Evolutionary conservation across 2,888 invertebrate genomes (phyloP).

Genomic region (Camptogramma bilineatum): DNA sequence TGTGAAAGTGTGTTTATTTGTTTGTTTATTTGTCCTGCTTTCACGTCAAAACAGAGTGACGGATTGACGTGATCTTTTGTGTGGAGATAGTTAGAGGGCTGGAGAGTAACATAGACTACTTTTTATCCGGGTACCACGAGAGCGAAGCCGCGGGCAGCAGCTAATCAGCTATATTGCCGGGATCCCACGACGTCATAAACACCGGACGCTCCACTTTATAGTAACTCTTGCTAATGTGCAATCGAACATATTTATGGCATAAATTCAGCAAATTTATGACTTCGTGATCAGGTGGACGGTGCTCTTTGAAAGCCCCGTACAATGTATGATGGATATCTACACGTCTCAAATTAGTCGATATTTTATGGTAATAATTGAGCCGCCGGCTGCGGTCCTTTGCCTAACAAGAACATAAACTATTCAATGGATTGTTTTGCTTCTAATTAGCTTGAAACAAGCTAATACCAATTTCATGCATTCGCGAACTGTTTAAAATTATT

Average conservation of each 20-base stretch:
- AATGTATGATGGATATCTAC: slow-evolving; percentile 20
- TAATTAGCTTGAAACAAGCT: too few species aligned
- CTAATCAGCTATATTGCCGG: slow-evolving; percentile 19
- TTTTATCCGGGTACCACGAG: too few species aligned
- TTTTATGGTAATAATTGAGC: slow-evolving; percentile 14
- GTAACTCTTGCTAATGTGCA: slow-evolving; percentile 54
- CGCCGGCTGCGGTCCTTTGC: slow-evolving; percentile 4
- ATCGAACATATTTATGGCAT: slow-evolving; percentile 57
- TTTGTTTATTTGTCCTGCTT: too few species aligned
- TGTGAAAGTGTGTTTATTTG: too few species aligned
- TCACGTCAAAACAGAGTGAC: too few species aligned
- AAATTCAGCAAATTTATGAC: slow-evolving; percentile 52
- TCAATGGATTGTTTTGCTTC: neutral
- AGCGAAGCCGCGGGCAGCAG: too few species aligned
- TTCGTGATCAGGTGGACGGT: slow-evolving; percentile 46
- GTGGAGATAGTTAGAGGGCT: too few species aligned
- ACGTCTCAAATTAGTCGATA: slow-evolving; percentile 15
- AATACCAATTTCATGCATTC: too few species aligned
- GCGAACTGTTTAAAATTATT: too few species aligned
- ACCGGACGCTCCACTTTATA: slow-evolving; percentile 55
- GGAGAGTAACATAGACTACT: too few species aligned
- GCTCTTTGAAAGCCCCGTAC: slow-evolving; percentile 36
- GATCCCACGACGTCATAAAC: slow-evolving; percentile 49
- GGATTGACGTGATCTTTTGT: too few species aligned
- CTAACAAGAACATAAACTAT: slow-evolving; percentile 6